Base-by-base conservation (phyloP, 2,113 vertebrate genomes). In the Vombatus ursinus region DNA sequence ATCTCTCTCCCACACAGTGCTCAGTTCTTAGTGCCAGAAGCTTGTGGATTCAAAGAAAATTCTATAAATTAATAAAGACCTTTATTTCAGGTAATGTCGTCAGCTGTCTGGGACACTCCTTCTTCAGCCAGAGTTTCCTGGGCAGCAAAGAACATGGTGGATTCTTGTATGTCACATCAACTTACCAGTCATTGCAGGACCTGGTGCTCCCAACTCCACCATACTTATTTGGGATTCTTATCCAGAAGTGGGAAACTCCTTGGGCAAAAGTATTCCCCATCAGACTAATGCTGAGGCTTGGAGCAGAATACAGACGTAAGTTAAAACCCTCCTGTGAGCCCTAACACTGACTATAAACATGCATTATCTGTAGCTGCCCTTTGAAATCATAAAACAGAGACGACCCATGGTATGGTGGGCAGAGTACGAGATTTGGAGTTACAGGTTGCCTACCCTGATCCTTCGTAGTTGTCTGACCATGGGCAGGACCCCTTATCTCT, bases 261-360 rank as follows among this genome's bases (percentile, higher is more conserved):
- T 99, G 99, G 99, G 99, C 99, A 97, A 99, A 99, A 96, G 99
- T 99, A 93, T 99, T 99, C 98, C 99, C 99, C 95, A 99, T 99
- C 92, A 99, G 99, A 93, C 99, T 99, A 48, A 99, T 99, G 99
- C 97, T 99, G 98, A 99, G 99, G 57, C 99, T 99, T 50, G 99
- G 99, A 91, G 99, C 99, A 16, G 99, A 99, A 97, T 99, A 99
- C 98, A 98, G 99, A 98, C 99, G 99, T 99, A 98, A 99, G 99
- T 99, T 96, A 91, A 90, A 93, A 90, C 22, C 24, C 93, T 93
- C 22, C 94, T 93, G 31, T 93, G 91, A 95, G 28, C 10, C 0
- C 0, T 68, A 22, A 54, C 52, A 92, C 89, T 95, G 44, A 92
- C 48, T 96, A 26, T 91, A 52, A 50, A 91, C 19, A 57, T 91